phyloP scores from a whole-genome alignment of 2,113 vertebrate genomes.

The Zapornia atra region DNA sequence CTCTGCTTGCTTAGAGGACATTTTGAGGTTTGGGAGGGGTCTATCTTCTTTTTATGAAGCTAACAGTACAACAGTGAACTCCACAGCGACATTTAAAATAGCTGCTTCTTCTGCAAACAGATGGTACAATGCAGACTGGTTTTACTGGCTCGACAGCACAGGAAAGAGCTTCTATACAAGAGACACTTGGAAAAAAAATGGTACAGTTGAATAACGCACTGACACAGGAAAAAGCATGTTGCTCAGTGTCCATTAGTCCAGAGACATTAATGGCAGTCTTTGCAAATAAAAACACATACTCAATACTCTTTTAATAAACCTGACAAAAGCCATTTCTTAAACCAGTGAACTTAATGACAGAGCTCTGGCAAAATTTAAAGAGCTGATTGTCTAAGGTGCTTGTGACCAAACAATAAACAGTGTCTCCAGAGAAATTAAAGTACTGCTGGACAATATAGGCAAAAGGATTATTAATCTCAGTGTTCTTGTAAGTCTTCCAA shows the following conservation, averaged over 20 bases:
- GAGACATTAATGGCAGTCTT: background rate
- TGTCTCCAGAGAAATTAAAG: background rate
- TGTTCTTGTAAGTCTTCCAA: background rate
- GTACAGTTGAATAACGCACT: background rate
- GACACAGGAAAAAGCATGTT: background rate
- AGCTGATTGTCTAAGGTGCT: background rate
- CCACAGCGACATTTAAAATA: background rate
- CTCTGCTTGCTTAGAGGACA: background rate
- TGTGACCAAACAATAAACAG: background rate
- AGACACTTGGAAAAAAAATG: background rate
- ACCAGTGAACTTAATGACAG: background rate
- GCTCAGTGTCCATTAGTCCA: background rate
- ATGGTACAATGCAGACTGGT: background rate
- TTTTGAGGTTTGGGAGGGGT: background rate
- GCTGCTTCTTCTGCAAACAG: background rate
- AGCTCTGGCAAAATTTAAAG: background rate
- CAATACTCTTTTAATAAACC: background rate
- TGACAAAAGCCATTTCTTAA: background rate
- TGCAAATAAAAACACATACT: background rate
- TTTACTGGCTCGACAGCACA: background rate
- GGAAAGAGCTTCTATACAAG: background rate
- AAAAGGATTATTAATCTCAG: background rate
- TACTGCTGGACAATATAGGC: fast-evolving
- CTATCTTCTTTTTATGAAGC: background rate
- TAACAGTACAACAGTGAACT: background rate